Evolutionary conservation across 2,113 vertebrate species (phyloP).

Genomic region (Rattus rattus): DNA sequence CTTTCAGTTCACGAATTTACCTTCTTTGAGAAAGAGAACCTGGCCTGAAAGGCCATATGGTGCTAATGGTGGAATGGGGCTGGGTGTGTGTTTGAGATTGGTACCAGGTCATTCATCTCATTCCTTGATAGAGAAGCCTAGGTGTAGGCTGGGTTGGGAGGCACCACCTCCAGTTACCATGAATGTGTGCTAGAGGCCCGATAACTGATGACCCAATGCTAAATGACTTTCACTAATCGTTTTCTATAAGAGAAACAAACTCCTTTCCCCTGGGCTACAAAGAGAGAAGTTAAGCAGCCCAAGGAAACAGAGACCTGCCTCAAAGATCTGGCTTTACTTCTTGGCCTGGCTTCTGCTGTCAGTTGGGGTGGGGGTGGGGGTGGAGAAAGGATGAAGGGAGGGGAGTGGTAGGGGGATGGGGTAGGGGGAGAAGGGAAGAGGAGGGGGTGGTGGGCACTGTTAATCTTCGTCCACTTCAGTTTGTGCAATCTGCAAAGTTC

Average conservation of each 20-base stretch:
- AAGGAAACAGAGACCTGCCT: neutral
- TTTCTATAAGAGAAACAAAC: conserved; percentile 10
- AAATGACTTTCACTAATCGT: neutral
- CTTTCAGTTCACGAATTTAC: neutral
- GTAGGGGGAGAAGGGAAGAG: too few relatives aligned
- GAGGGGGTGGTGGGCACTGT: too few relatives aligned
- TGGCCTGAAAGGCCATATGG: neutral
- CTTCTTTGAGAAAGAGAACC: neutral
- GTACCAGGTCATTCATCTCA: neutral
- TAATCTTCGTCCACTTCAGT: neutral
- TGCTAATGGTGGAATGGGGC: neutral
- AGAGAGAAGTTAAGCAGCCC: neutral
- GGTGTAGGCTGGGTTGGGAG: neutral
- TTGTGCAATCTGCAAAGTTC: neutral
- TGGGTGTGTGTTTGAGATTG: neutral
- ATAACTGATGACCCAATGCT: neutral
- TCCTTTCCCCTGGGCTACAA: neutral
- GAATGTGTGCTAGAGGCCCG: neutral
- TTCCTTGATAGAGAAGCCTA: neutral
- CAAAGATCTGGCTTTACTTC: neutral
- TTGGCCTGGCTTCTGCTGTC: neutral
- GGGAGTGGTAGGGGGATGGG: too few relatives aligned
- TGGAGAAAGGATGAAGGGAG: too few relatives aligned
- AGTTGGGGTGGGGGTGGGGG: neutral
- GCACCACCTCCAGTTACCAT: neutral